Base-by-base conservation (phyloP, 2,888 invertebrate genomes). In the Mystacides longicornis region DNA sequence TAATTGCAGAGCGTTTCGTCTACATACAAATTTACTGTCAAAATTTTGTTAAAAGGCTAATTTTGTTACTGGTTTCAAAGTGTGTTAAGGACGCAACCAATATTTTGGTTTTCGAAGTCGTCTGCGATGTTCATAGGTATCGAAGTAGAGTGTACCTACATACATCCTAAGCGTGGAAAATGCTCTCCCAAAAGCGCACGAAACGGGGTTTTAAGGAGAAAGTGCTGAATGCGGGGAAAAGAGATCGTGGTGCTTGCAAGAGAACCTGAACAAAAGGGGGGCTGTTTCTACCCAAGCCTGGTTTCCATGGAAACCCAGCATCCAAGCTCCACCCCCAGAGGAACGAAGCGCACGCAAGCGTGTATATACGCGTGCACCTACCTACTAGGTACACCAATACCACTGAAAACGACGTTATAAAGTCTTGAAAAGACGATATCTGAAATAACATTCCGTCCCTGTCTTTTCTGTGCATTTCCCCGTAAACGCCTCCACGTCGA, bases 271-370 rank as follows among this genome's bases (percentile, higher is more conserved):
- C 67, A 64, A 63, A 65, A 68, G 63, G 64, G 66, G 71, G 71
- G 70, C 71, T 72, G 71, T 73, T 70, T 23, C 22, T 18, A 43
- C 20, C 37, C 37, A n/a, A 37, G 27, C 27, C 27, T 18, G 70
- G 81, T 81, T 69, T 75, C 75, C 78, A 78, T 79, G 71, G 76
- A 75, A 72, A 81, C 81, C 76, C 80, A 79, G 78, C 77, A 76
- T 75, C 79, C 79, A 74, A 73, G 74, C 76, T 74, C 77, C 75
- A 75, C 76, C 72, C 77, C 77, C 74, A 63, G 79, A 73, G 76
- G 74, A 37, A 74, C 75, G 66, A 66, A 62, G 37, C 62, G 62
- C 59, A 63, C 64, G 63, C 52, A 47, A 16, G 33, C 21, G 1
- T 19, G 4, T 23, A 9, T 27, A 31, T 23, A 27, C 2, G 21